These are phyloP conservation scores for Sebastes hopkinsi DNA, from an alignment of 2,797 vertebrate genomes.

Conservation along the genomic window DNA sequence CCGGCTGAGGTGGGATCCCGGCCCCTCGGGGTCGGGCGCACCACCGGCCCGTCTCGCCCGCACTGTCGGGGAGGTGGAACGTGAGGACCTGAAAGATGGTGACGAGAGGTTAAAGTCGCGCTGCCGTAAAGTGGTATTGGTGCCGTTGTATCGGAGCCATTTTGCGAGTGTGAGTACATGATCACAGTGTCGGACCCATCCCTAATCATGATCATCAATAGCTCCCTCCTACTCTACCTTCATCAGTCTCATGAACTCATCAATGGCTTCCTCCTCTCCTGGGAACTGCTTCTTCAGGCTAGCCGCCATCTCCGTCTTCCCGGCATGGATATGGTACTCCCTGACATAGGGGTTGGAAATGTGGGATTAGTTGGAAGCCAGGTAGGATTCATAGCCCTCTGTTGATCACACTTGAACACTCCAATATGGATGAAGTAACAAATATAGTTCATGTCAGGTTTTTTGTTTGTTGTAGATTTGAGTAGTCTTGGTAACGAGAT, in stretches of 20 bases:
- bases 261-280: slow-evolving; percentile 75
- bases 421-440: background rate
- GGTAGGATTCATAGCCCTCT: background rate
- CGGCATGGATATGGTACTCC: slow-evolving; percentile 72
- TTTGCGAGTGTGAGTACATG: no score
- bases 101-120: no score
- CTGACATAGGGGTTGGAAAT: slow-evolving; percentile 29
- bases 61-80: no score
- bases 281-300: slow-evolving; percentile 81
- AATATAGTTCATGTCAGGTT: background rate
- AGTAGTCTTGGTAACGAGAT: background rate
- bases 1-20: no score
- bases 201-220: background rate
- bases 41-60: no score
- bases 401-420: background rate
- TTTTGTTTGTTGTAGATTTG: background rate
- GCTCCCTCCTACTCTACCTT: slow-evolving; percentile 76
- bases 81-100: no score
- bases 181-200: no score
- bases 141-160: no score
- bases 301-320: slow-evolving; percentile 73
- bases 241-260: slow-evolving; percentile 83
- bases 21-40: no score
- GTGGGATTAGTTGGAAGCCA: background rate
- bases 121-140: no score